These are phyloP conservation scores for Oreotrochilus melanogaster DNA, from an alignment of 2,113 vertebrate species.

Conservation along the genomic window DNA sequence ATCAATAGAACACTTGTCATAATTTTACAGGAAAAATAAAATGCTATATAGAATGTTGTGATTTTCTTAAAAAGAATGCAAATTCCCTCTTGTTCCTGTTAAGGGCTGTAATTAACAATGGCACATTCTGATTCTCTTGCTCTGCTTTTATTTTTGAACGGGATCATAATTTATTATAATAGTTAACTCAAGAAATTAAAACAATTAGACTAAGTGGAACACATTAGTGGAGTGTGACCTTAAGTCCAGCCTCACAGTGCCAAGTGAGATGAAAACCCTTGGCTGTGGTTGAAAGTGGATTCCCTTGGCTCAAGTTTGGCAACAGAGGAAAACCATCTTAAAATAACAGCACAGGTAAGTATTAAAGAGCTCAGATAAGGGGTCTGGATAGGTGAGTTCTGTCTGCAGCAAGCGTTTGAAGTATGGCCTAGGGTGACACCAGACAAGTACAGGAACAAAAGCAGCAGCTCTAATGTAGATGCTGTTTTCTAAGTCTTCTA, in stretches of 20 bases:
- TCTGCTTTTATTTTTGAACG: not conserved
- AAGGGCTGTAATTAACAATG: not conserved
- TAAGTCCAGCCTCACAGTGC: not conserved
- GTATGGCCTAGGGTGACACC: not conserved
- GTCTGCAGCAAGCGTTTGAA: not conserved
- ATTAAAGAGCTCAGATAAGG: not conserved
- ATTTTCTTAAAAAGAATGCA: not conserved
- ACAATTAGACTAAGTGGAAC: not conserved
- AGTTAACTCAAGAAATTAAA: not conserved
- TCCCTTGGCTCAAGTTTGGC: not conserved
- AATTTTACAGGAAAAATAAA: constrained; percentile 14
- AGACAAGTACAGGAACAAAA: not conserved
- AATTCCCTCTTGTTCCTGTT: not conserved
- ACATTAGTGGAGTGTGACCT: not conserved
- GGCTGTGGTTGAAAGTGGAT: not conserved
- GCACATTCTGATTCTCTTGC: not conserved
- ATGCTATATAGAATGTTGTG: not conserved
- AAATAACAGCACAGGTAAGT: not conserved
- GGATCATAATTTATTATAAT: not conserved
- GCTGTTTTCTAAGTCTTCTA: not conserved
- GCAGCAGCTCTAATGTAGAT: not conserved
- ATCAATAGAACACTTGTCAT: not conserved
- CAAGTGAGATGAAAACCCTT: not conserved
- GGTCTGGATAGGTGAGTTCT: not conserved
- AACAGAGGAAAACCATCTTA: not conserved